These are phyloP conservation scores for Brachionus paranguensis DNA, from an alignment of 1,140 invertebrate species.

Conservation along the genomic window DNA sequence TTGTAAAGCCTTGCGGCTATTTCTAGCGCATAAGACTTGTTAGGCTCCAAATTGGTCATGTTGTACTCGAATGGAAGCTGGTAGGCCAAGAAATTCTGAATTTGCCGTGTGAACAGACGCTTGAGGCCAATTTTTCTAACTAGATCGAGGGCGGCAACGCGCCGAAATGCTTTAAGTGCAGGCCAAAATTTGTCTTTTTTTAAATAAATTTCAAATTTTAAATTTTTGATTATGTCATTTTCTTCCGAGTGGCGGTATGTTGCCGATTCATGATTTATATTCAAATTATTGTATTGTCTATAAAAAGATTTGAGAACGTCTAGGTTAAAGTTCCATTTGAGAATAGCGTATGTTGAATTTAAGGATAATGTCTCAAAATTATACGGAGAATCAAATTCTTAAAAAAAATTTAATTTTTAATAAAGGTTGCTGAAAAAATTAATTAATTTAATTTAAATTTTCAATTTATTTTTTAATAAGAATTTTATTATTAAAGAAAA, in stretches of 20 bases:
- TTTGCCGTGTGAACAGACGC: not conserved
- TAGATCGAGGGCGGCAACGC: not conserved
- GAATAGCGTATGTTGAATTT: not conserved
- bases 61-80: conserved; percentile 15
- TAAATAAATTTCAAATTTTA: conserved; percentile 27
- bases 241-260: not conserved
- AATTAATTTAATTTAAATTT: not conserved
- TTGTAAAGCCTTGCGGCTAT: conserved; percentile 10
- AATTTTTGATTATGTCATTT: conserved; percentile 13
- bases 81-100: not conserved
- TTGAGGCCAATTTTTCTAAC: not conserved
- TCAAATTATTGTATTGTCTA: not conserved
- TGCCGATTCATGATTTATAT: not conserved
- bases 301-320: not conserved
- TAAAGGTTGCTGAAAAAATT: not conserved
- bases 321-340: conserved; percentile 3
- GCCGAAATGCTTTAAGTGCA: not conserved
- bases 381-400: conserved; percentile 4
- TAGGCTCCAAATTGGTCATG: not conserved
- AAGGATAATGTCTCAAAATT: not conserved
- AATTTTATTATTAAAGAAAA: too few species aligned
- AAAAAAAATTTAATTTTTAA: not conserved
- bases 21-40: not conserved
- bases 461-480: not conserved
- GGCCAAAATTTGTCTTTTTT: not conserved